phyloP scores from a whole-genome alignment of 1,140 invertebrate genomes.

The Goniozus legneri region DNA sequence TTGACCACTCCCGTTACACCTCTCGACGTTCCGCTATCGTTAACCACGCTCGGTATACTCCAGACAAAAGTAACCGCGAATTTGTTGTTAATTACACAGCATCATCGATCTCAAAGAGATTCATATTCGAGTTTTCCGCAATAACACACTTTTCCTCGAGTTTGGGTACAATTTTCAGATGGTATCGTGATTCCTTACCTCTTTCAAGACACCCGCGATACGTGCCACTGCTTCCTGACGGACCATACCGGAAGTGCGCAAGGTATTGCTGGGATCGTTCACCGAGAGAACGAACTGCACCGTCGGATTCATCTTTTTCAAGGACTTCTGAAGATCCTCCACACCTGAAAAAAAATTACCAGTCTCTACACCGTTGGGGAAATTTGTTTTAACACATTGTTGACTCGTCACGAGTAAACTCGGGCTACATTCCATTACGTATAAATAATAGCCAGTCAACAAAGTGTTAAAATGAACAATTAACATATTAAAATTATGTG shows the following conservation, averaged over 20 bases:
- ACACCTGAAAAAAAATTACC: conserved; percentile 39
- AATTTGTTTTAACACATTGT: too few relatives aligned
- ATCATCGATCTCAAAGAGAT: too few relatives aligned
- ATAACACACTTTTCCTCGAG: too few relatives aligned
- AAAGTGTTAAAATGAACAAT: too few relatives aligned
- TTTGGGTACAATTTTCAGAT: background rate
- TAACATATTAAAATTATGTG: too few relatives aligned
- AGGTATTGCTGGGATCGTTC: conserved; percentile 26
- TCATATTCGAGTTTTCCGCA: too few relatives aligned
- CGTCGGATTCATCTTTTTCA: conserved; percentile 36
- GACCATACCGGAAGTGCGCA: conserved; percentile 29
- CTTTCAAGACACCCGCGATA: conserved; percentile 29
- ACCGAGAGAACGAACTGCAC: conserved; percentile 41
- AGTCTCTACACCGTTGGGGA: too few relatives aligned
- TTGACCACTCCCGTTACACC: too few relatives aligned
- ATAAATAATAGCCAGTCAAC: too few relatives aligned
- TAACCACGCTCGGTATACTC: background rate
- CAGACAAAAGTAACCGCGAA: background rate
- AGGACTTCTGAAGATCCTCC: conserved; percentile 28
- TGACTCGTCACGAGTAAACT: too few relatives aligned
- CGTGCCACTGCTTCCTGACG: conserved; percentile 29
- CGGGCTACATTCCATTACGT: too few relatives aligned
- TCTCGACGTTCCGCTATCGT: background rate
- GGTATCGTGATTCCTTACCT: conserved; percentile 26
- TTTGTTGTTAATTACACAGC: background rate